Percentiles rank a stretch among this genome's conserved stretches.
phyloP scores from a whole-genome alignment of 2,797 vertebrate species.

The Malacoraja senta region DNA sequence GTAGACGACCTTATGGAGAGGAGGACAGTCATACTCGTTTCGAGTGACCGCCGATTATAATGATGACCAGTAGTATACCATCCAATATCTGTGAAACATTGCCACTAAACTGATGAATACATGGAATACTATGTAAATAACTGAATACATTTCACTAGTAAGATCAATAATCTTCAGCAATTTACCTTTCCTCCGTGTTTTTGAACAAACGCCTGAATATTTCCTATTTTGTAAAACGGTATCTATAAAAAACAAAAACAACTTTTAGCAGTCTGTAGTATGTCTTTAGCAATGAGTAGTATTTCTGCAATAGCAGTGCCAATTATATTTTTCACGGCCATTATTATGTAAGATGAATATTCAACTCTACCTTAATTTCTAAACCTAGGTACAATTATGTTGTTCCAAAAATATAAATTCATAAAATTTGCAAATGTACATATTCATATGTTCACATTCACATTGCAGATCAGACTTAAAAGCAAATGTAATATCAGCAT shows the following conservation, averaged over 20 bases:
- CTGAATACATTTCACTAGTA: not conserved
- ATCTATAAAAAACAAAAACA: conserved; percentile 56
- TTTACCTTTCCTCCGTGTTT: conserved; percentile 67
- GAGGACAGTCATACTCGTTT: no score
- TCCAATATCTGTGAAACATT: not conserved
- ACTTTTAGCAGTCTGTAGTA: not conserved
- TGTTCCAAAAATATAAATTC: no score
- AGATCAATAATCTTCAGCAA: conserved; percentile 39
- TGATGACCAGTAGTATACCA: no score
- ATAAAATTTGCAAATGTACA: no score
- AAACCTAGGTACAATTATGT: no score
- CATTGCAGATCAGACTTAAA: no score
- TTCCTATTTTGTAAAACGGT: conserved; percentile 65
- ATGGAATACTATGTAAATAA: not conserved
- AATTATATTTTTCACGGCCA: not conserved
- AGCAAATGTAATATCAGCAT: no score
- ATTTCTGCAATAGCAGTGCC: not conserved
- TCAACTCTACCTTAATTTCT: not conserved
- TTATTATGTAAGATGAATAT: not conserved
- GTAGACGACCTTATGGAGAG: no score
- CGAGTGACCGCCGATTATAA: no score
- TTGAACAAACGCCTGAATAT: conserved; percentile 62
- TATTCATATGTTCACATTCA: no score
- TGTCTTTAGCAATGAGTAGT: no score
- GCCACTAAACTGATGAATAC: not conserved